Evolutionary conservation across 2,797 vertebrate genomes (phyloP), one percentile per base, ranked within the genome.

Genomic region (Hyperoplus lanceolatus): DNA sequence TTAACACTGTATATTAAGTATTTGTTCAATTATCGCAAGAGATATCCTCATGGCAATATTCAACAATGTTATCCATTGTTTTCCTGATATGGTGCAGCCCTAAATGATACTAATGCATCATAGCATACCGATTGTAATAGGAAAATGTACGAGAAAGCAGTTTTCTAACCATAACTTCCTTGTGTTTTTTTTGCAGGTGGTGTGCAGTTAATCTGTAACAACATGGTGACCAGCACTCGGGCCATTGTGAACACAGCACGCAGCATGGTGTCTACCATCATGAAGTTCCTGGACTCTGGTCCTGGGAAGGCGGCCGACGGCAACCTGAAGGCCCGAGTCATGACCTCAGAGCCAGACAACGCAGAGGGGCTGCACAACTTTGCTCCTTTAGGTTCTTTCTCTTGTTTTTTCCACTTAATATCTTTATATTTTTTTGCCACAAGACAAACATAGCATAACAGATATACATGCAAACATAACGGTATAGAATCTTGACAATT

Each of bases 151-250:
- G 15, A 13, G 13, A 15, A 13, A 38, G 36, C 36, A 56, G 54
- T 29, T 29, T 29, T 29, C 8, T 54, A n/a, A 36, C 29, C 9
- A 1, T 3, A 8, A 2, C 5, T 39, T 70, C 36, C 9, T 58
- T 70, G 1, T 82, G 45, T 15, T 39, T 50, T 0, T 54, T 50
- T 0, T 54, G 7, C 87, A 99, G 98, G 98, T 68, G 98, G 98
- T 8, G 98, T 99, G 74, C 98, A 99, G 81, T 94, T 99, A 50
- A 99, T 99, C 92, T 99, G 98, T 88, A 99, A 99, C 95, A 99
- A 99, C 92, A 99, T 99, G 98, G 98, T 99, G 87, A 99, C 98
- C 3, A 99, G 98, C 91, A 99, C 98, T n/a, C 96, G 98, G 89
- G 98, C 98, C 81, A 99, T 99, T 70, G 98, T 99, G 75, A 99